A percentile compares a stretch with the other conserved stretches of the same genome.
These are phyloP conservation scores for Takifugu rubripes DNA, from an alignment of 2,797 vertebrate genomes.

Conservation along the genomic window DNA sequence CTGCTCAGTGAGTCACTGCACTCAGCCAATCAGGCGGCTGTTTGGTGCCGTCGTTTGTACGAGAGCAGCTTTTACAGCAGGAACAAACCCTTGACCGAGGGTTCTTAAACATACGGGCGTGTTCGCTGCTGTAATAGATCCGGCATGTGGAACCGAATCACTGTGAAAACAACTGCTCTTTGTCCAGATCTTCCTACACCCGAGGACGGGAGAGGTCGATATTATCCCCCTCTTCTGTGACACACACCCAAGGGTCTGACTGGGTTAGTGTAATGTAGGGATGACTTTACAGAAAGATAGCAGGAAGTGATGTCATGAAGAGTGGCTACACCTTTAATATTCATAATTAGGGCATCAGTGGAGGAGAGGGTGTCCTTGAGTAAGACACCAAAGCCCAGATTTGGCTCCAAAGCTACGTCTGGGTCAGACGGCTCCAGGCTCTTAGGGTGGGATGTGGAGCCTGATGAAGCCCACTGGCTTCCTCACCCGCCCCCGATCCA, in stretches of 20 bases:
- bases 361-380: no score
- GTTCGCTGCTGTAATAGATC: slow-evolving; percentile 38
- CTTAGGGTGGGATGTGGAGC: no score
- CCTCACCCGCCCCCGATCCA: no score
- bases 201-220: slow-evolving; percentile 10
- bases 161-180: slow-evolving; percentile 7
- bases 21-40: slow-evolving; percentile 51
- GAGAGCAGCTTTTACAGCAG: slow-evolving; percentile 27
- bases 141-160: slow-evolving; percentile 31
- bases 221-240: slow-evolving; percentile 6
- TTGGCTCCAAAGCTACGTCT: no score
- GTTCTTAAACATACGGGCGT: slow-evolving; percentile 24
- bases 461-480: no score
- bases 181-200: slow-evolving; percentile 7
- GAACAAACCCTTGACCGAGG: slow-evolving; percentile 32
- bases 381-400: no score
- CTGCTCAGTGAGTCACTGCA: slow-evolving; percentile 48
- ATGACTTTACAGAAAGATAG: no score
- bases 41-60: slow-evolving; percentile 29
- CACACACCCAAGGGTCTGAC: background rate
- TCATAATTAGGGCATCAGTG: no score
- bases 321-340: no score
- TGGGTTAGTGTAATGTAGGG: no score
- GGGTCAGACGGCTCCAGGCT: no score
- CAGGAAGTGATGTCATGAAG: no score